Evolutionary conservation across 2,113 vertebrate species (phyloP), one percentile per base, ranked within the genome.

Genomic region (Picathartes gymnocephalus): DNA sequence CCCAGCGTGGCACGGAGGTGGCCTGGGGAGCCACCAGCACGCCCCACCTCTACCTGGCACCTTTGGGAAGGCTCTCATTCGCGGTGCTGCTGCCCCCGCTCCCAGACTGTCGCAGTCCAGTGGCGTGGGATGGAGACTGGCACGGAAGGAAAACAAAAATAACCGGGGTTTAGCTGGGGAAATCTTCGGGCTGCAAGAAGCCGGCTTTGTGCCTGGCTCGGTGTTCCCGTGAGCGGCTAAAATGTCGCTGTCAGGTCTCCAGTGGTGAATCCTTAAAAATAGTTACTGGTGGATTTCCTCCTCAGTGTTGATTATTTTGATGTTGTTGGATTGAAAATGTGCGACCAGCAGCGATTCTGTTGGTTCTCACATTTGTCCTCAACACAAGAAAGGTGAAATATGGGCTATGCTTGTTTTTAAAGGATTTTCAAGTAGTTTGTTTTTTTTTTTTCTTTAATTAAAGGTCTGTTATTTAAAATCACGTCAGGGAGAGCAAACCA

Each of bases 121-220:
- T 1, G 19, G 5, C 0, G 0, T 27, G 57, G 48, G 47, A 10
- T 4, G 10, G 7, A 3, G 9, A 4, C 9, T 14, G 53, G 54
- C 33, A 21, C 2, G 5, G 10, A 35, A n/a, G 13, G 65, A 11
- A 23, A 51, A 6, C 19, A 33, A 27, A 11, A 50, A 47, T 14
- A 13, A 15, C 28, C 6, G 2, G 28, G 17, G 0, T 25, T 86
- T 6, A 61, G 37, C 18, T 47, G 50, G 42, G 61, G 35, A 50
- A 40, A 37, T 40, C 28, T 21, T 35, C 11, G 31, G 23, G 17
- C 33, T 39, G 27, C 42, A 19, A 16, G 11, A 11, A 13, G 4
- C 5, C 22, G 44, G 9, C 15, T 28, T 35, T 39, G 37, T 65
- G 44, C 48, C 28, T 3, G 21, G 39, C 25, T 62, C 22, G 17